Percentiles rank a stretch among this genome's conserved stretches.
Evolutionary conservation across 2,113 vertebrate genomes (phyloP).

Genomic region (Brevimyrus niger): DNA sequence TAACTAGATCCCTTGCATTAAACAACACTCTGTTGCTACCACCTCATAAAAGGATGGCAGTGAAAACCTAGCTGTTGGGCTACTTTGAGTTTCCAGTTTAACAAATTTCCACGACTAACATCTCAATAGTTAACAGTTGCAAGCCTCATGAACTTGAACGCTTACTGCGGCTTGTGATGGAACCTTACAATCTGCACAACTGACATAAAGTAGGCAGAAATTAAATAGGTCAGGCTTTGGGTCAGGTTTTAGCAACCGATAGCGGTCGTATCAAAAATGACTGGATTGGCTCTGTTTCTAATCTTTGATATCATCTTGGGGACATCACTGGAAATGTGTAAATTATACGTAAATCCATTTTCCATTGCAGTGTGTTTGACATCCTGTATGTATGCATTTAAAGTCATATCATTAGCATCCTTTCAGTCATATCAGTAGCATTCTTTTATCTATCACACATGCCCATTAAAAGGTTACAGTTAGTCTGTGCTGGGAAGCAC

Average conservation of each 20-base stretch:
- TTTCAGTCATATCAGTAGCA: not conserved
- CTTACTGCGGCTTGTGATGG: not conserved
- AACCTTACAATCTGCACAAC: not conserved
- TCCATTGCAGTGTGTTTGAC: not conserved
- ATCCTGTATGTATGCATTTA: not conserved
- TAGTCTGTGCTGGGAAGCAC: not conserved
- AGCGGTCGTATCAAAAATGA: too few species aligned
- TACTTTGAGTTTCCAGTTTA: not conserved
- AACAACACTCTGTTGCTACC: not conserved
- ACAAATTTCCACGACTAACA: not conserved
- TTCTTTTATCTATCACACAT: not conserved
- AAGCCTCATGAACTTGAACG: not conserved
- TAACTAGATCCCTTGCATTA: not conserved
- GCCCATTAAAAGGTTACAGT: not conserved
- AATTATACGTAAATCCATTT: not conserved
- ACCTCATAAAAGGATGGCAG: not conserved
- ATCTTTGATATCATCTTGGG: too few species aligned
- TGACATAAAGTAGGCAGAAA: too few species aligned
- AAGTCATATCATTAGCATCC: not conserved
- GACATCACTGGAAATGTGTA: too few species aligned
- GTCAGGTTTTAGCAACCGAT: too few species aligned
- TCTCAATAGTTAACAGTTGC: not conserved
- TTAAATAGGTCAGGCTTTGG: too few species aligned
- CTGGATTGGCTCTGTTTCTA: too few species aligned
- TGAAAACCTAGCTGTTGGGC: not conserved